Conservation (phyloP, 2,888 invertebrate species). For the Campoplex capitator region DNA sequence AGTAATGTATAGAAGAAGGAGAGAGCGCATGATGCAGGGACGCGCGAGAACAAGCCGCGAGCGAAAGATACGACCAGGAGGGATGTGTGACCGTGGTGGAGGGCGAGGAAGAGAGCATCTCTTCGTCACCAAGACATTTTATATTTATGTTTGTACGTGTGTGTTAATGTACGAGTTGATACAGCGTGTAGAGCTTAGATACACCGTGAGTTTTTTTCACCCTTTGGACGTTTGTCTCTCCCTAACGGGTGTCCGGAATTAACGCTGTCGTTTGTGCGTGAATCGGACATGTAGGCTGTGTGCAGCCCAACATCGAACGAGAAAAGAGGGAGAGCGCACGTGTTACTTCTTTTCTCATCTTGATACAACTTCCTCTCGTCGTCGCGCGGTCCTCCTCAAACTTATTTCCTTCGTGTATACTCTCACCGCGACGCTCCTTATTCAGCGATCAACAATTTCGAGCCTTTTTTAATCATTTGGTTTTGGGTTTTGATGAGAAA, state of each 20-base stretch:
- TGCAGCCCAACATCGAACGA: background rate
- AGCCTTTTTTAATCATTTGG: background rate
- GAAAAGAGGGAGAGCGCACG: constrained; percentile 50
- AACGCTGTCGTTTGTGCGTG: constrained; percentile 70
- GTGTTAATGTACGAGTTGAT: background rate
- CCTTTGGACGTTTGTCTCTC: constrained; percentile 82
- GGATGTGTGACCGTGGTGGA: constrained; percentile 55
- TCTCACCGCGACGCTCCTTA: background rate
- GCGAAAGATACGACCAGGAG: constrained; percentile 62
- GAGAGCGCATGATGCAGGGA: constrained; percentile 52
- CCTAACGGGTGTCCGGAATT: constrained; percentile 83
- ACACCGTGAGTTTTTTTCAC: constrained; percentile 78
- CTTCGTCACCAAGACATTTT: constrained; percentile 82
- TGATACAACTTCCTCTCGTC: constrained; percentile 59
- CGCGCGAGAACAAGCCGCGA: constrained; percentile 20
- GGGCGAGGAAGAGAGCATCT: constrained; percentile 52
- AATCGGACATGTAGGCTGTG: background rate
- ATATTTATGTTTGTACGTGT: constrained; percentile 64
- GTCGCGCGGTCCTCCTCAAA: constrained; percentile 4
- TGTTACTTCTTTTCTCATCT: constrained; percentile 60
- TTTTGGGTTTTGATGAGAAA: background rate
- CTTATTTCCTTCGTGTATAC: background rate
- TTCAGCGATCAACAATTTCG: background rate
- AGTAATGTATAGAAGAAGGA: constrained; percentile 55
- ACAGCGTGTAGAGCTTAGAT: background rate